Conservation (phyloP, 1,140 invertebrate species). For the Araneus ventricosus region DNA sequence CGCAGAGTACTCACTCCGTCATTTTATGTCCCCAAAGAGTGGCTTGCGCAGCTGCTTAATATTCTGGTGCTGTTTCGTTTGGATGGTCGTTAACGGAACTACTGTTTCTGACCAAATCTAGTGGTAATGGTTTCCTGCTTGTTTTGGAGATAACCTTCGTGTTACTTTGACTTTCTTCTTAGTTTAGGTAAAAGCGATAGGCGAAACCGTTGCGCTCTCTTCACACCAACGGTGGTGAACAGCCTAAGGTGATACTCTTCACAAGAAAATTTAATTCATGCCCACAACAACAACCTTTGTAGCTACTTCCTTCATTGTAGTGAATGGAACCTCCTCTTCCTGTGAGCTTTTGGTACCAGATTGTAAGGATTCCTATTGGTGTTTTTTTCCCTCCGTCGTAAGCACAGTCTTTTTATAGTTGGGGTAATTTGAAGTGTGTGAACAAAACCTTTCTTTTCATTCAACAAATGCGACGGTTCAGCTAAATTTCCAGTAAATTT, state of each 20-base stretch:
- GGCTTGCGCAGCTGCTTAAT: neutral
- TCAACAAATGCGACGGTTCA: neutral
- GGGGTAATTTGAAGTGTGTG: neutral
- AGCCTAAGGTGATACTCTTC: neutral
- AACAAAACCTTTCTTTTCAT: neutral
- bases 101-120: neutral
- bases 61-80: neutral
- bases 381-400: neutral
- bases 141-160: neutral
- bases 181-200: neutral
- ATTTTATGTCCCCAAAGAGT: neutral
- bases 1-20: neutral
- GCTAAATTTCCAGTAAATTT: no score
- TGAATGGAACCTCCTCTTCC: neutral
- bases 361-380: no score
- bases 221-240: neutral
- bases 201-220: neutral
- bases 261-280: neutral
- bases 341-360: neutral
- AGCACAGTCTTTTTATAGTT: neutral
- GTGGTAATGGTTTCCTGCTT: neutral
- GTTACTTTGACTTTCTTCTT: neutral
- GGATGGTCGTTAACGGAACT: neutral
- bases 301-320: neutral
- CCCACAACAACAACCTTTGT: neutral